Evolutionary conservation across 2,888 invertebrate genomes (phyloP).

Genomic region (Gymnoscelis rufifasciata): DNA sequence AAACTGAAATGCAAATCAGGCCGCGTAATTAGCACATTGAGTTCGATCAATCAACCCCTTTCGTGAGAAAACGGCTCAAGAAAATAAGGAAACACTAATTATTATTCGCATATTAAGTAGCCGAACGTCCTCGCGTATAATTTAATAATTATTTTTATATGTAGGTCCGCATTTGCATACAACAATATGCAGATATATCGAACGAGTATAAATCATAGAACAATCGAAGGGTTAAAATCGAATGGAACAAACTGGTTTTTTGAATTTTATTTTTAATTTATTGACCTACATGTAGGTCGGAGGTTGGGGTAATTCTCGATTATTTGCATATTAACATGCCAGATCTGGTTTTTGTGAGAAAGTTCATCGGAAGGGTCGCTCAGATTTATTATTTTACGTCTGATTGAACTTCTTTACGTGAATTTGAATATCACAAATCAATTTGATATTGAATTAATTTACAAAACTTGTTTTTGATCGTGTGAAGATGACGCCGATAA

Average conservation of each 20-base stretch:
- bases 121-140: slow-evolving; percentile 43
- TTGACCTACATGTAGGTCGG: slow-evolving; percentile 54
- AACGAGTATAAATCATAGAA: slow-evolving; percentile 71
- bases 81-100: slow-evolving; percentile 69
- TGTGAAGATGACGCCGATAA: slow-evolving; percentile 26
- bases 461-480: slow-evolving; percentile 19
- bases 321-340: slow-evolving; percentile 65
- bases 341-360: slow-evolving; percentile 58
- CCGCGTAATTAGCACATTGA: slow-evolving; percentile 32
- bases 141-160: slow-evolving; percentile 56
- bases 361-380: slow-evolving; percentile 37
- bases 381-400: slow-evolving; percentile 53
- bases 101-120: slow-evolving; percentile 75
- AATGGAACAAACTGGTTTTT: slow-evolving; percentile 54
- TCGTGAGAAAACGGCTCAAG: slow-evolving; percentile 66
- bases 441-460: slow-evolving; percentile 28
- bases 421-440: slow-evolving; percentile 23
- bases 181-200: slow-evolving; percentile 57
- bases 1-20: slow-evolving; percentile 26
- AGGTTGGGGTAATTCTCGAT: slow-evolving; percentile 54
- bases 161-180: slow-evolving; percentile 54
- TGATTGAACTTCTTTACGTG: slow-evolving; percentile 41
- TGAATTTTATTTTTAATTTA: slow-evolving; percentile 64
- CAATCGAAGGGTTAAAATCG: slow-evolving; percentile 56
- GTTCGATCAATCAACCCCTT: slow-evolving; percentile 63